Evolutionary conservation across 2,888 invertebrate genomes (phyloP).

Genomic region (Amaurobius ferox): DNA sequence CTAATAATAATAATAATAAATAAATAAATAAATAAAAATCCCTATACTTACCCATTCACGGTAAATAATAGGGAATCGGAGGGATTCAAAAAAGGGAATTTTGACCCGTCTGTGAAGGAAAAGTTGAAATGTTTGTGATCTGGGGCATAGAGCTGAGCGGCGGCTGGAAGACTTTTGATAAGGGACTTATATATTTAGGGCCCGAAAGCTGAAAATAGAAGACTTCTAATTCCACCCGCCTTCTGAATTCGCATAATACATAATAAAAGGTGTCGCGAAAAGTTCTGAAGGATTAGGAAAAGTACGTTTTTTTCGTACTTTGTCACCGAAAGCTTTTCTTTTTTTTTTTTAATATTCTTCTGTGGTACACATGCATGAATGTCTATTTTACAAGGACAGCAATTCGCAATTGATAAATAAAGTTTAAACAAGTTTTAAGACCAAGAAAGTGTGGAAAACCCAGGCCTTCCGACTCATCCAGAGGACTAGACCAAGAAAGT

Average conservation of each 20-base stretch:
- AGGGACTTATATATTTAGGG: slow-evolving; percentile 33
- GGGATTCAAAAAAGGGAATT: not conserved
- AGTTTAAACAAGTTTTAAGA: no score
- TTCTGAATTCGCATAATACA: slow-evolving; percentile 26
- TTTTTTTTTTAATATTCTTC: no score
- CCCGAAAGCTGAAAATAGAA: slow-evolving; percentile 27
- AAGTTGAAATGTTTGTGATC: not conserved
- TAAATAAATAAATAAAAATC: no score
- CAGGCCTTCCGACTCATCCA: no score
- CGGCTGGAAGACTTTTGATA: slow-evolving; percentile 24
- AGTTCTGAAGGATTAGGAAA: slow-evolving; percentile 4
- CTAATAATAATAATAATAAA: no score
- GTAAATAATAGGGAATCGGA: not conserved
- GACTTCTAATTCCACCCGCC: slow-evolving; percentile 7
- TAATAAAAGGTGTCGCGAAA: not conserved
- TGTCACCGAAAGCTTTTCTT: no score
- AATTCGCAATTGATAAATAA: no score
- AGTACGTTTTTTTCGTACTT: not conserved
- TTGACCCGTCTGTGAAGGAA: not conserved
- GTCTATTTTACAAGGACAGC: no score
- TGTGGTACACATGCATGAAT: no score
- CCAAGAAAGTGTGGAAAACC: no score
- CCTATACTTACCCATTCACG: not conserved
- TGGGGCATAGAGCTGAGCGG: not conserved
- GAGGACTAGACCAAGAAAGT: no score